Base-by-base conservation (phyloP, 2,113 vertebrate species). In the Mastomys coucha region DNA sequence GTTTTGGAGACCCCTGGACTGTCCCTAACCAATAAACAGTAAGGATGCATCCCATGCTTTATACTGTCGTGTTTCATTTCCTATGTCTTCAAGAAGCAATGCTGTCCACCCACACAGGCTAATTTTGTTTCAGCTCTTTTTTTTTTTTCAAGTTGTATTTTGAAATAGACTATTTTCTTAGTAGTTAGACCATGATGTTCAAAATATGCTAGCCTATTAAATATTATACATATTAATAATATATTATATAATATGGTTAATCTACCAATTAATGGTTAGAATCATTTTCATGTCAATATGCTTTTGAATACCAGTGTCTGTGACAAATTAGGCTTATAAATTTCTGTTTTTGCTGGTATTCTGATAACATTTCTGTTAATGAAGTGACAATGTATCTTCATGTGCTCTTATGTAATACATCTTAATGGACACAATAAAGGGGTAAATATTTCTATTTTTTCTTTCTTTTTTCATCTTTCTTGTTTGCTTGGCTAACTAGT, bases 301-400 rank as follows among this genome's bases (percentile, higher is more conserved):
- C 63, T 69, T 69, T 67, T 36, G 16, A 67, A 31, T 56, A 19
- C 14, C 65, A 63, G 4, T 45, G 14, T 82, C 36, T 39, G 16
- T 28, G 80, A 72, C 17, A 91, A 81, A 76, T 90, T 53, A 96
- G n/a, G 87, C 19, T 81, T 78, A 75, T 8, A 72, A 72, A 86
- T 81, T 72, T 86, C 22, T 96, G 39, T 2, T 31, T 96, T 94
- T 89, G 36, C 45, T 97, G 5, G 0, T 72, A 45, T 90, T 69
- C 26, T 81, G 33, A 36, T 73, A 93, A 77, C 3, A 85, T 33
- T 94, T 92, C 12, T 70, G 75, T 88, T 75, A 89, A 94, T 87
- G 45, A 33, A 82, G 20, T 73, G 24, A 53, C 11, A 85, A 51
- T 67, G 28, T 87, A 39, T 10, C 22, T 88, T 88, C 8, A 58